Evolutionary conservation across 2,113 vertebrate species (phyloP), one percentile per base, ranked within the genome.

Genomic region (Daubentonia madagascariensis): DNA sequence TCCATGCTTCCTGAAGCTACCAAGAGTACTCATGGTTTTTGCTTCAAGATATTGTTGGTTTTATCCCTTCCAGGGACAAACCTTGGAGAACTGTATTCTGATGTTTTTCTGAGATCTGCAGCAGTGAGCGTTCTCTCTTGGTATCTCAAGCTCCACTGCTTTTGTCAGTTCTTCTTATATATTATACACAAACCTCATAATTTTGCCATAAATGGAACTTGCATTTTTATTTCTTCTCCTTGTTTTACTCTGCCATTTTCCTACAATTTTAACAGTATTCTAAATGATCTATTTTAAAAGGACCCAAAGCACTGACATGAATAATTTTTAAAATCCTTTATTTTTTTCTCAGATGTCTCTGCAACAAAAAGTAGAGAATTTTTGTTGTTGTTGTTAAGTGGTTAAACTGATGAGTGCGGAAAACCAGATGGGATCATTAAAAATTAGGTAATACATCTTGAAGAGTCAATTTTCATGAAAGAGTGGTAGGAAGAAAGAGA

Each of bases 241-340:
- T 81, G 28, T 59, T 89, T 72, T 70, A 35, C 57, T 72, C 25
- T 68, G 12, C 20, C 20, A 8, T 73, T 89, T 89, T 63, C 12
- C 12, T 45, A 10, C 2, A 59, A 76, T 59, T 40, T 8, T 16
- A 76, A 12, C 7, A 65, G 16, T 28, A 85, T 75, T 94, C 25
- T 81, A 85, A 70, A 59, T 54, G 70, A n/a, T 70, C 14, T 61
- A 18, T 67, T 95, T 94, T 88, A 40, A 94, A 96, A 92, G 22
- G 25, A 63, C 37, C 7, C 48, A 87, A 12, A 63, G 18, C 20
- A 90, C 79, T 54, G 17, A 63, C 57, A 79, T 48, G 81, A 81
- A 70, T 84, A 40, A 84, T 87, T 93, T 61, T 0, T 37, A 80
- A 78, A 84, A 32, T 28, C 4, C 32, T 59, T 45, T 80, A 23